Base-by-base conservation (phyloP, 2,113 vertebrate genomes). In the Leptocoma aspasia region DNA sequence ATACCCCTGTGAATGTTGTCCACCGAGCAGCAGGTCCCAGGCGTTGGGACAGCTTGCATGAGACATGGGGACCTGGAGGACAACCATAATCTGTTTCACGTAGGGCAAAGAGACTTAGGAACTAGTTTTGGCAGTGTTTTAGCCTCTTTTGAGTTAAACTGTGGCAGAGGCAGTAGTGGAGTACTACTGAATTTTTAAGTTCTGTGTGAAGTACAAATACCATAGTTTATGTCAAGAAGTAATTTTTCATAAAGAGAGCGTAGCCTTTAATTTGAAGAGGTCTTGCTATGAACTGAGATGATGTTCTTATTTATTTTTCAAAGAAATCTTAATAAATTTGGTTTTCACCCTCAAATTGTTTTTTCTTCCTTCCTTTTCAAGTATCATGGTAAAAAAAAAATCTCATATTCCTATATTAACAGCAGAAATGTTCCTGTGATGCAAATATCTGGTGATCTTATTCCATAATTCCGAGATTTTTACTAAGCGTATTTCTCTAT, bases 271-370 rank as follows among this genome's bases (percentile, higher is more conserved):
- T 78, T 89, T 78, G 50, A 17, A 59, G 57, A 66, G 18, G 12
- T n/a, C 21, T 65, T 86, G 33, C 24, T 72, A 2, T 53, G 44
- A 87, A 63, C 23, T 33, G n/a, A 70, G 18, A 10, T 4, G 1
- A 4, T 61, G 16, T 54, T 45, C 41, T 60, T 60, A 11, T 26
- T 64, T 71, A 5, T 39, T 53, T 90, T 79, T 57, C 31, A 45
- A 77, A 57, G 24, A 1, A 65, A 81, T 61, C 14, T 52, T 45
- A 37, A 60, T 54, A 35, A 54, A 68, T 42, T 79, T 15, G 8
- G 0, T 83, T 61, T 13, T 22, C 6, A 23, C 17, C 4, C 4
- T 10, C 0, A 37, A 45, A 4, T 2, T 15, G 1, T 0, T 63
- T 63, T 59, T 76, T 54, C 8, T 72, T 54, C 17, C 14, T 79